phyloP scores from a whole-genome alignment of 2,797 vertebrate species.

The Phalloptychus januarius region DNA sequence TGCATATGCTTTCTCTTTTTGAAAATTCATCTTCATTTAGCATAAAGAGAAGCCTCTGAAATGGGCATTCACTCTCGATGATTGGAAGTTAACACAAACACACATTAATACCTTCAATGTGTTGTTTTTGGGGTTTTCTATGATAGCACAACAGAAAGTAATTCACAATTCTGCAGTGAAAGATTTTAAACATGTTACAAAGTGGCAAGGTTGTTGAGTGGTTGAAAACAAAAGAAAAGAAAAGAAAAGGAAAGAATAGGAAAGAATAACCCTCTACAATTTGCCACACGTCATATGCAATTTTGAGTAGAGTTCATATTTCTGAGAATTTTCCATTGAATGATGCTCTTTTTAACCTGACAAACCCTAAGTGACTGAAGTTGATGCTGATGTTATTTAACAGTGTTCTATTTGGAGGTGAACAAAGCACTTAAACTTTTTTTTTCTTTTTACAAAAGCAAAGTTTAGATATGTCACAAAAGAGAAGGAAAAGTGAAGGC shows the following conservation, averaged over 20 bases:
- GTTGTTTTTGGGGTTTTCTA: background rate
- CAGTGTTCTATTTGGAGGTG: background rate
- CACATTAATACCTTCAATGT: background rate
- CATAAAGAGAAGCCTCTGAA: background rate
- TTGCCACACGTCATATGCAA: background rate
- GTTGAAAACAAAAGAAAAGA: background rate
- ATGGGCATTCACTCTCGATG: background rate
- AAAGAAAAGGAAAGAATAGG: background rate
- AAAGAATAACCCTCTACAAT: background rate
- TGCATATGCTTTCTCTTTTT: background rate
- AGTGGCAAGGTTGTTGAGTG: background rate
- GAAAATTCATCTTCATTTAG: constrained; percentile 3
- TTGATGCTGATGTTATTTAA: background rate
- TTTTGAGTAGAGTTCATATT: background rate
- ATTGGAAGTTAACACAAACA: background rate
- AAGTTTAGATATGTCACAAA: background rate
- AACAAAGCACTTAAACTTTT: background rate
- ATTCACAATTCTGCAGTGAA: background rate
- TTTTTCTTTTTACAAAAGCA: background rate
- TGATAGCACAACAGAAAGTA: background rate
- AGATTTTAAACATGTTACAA: background rate
- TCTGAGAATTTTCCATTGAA: background rate
- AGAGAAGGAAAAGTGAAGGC: background rate
- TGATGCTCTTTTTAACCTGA: background rate
- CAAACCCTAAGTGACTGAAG: background rate